A percentile compares a stretch with the other conserved stretches of the same genome.
Conservation (phyloP, 1,140 invertebrate species). For the Meloidogyne floridensis region DNA sequence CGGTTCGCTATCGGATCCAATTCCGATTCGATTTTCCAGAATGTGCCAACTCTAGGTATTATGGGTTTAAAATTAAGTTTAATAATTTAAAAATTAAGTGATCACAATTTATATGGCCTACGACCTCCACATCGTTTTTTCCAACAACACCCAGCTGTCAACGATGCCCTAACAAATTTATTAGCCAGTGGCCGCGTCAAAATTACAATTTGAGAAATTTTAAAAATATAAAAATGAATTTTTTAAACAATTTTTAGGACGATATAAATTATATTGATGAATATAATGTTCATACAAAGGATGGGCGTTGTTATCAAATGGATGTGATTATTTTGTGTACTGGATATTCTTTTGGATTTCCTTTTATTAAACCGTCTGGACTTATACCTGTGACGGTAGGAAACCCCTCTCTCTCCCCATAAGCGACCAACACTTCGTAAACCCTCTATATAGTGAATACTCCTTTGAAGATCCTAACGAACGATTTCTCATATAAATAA, state of each 20-base stretch:
- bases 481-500: no score
- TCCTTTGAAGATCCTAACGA: no score
- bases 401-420: no score
- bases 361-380: slow-evolving; percentile 62
- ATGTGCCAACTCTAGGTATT: no score
- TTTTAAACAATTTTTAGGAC: slow-evolving; percentile 52
- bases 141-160: slow-evolving; percentile 71
- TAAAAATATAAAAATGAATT: slow-evolving; percentile 18
- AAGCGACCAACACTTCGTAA: no score
- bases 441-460: no score
- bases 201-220: slow-evolving; percentile 58
- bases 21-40: no score
- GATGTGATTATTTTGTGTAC: slow-evolving; percentile 67
- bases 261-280: slow-evolving; percentile 65
- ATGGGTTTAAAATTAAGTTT: no score
- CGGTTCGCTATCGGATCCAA: no score
- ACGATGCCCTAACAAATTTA: slow-evolving; percentile 70
- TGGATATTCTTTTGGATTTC: slow-evolving; percentile 67
- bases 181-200: slow-evolving; percentile 68
- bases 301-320: slow-evolving; percentile 52
- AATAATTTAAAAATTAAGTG: slow-evolving; percentile 32
- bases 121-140: slow-evolving; percentile 68
- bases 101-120: slow-evolving; percentile 69
- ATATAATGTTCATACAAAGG: slow-evolving; percentile 66
- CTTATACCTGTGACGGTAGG: slow-evolving; percentile 52